A percentile compares a stretch with the other conserved stretches of the same genome.
Evolutionary conservation across 2,888 invertebrate species (phyloP).

Genomic region (Vanessa cardui): DNA sequence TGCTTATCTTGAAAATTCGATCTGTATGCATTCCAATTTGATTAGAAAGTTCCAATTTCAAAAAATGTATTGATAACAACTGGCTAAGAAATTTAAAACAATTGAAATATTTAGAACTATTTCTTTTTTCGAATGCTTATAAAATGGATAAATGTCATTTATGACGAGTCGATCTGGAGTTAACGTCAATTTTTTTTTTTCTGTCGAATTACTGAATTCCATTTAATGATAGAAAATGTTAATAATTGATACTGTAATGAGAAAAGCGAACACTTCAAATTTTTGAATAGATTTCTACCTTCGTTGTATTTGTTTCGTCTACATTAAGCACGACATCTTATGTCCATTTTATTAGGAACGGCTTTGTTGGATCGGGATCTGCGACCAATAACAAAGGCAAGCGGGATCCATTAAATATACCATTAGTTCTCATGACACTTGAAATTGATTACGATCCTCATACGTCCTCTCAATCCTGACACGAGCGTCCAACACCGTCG

Average conservation of each 20-base stretch:
- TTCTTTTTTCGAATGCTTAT: not conserved
- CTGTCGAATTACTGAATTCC: constrained; percentile 1
- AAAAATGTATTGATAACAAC: not conserved
- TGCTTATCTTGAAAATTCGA: constrained; percentile 9
- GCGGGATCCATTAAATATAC: constrained; percentile 7
- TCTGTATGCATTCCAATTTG: not conserved
- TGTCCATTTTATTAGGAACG: constrained; percentile 1
- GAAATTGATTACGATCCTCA: constrained; percentile 5
- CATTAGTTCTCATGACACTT: constrained; percentile 11
- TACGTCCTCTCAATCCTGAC: constrained; percentile 3
- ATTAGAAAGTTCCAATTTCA: not conserved
- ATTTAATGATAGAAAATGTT: constrained; percentile 5
- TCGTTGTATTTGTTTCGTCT: too few species aligned
- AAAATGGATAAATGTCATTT: not conserved
- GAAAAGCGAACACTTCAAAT: constrained; percentile 14
- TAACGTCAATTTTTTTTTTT: constrained; percentile 1
- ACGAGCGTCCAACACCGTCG: constrained; percentile 7
- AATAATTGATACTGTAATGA: too few species aligned
- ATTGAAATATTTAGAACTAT: too few species aligned
- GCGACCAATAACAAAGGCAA: not conserved
- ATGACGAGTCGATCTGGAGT: not conserved
- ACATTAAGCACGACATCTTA: constrained; percentile 1
- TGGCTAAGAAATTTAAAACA: not conserved
- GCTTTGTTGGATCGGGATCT: not conserved
- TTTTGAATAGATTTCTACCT: constrained; percentile 13